Evolutionary conservation across 2,113 vertebrate genomes (phyloP), one percentile per base, ranked within the genome.

Genomic region (Heptranchias perlo): DNA sequence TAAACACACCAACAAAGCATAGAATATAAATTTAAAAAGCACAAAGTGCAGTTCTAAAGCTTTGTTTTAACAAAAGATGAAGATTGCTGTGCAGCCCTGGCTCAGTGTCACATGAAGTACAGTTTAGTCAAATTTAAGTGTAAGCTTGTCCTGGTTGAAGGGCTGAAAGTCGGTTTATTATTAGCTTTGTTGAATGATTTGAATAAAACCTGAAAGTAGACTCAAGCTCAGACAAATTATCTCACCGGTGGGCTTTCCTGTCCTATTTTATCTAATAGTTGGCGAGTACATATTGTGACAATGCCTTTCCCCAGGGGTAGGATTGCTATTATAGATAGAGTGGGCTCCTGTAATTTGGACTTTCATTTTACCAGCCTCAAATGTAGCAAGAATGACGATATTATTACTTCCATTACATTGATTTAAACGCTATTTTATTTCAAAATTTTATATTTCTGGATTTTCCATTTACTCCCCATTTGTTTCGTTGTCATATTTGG

Each of bases 161-260:
- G 14, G 61, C 54, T 62, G 61, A 39, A 62, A 93, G 35, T 64
- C n/a, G 16, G 35, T 93, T 62, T 93, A 61, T 25, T 93, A 62
- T 62, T 58, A 91, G 87, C 87, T 58, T 91, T 91, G 54, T 61
- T 4, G 54, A 92, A n/a, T 92, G 87, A 58, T 92, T 92, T 54
- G 54, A 92, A 61, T 58, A 92, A 92, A 91, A 61, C 52, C n/a
- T 58, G 14, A 61, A n/a, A 21, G 54, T 92, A 39, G 58, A 21
- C n/a, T 93, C 18, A 5, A 39, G 35, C 16, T 39, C 89, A 92
- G 16, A 92, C 58, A 62, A 93, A 39, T 39, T 16, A 93, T 93
- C n/a, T 39, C 54, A 21, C 89, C 35, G 14, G 35, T 64, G 58
- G 89, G 54, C 16, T 93, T 62, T 93, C 89, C 58, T 62, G 52